A percentile compares a stretch with the other conserved stretches of the same genome.
phyloP scores from a whole-genome alignment of 2,888 invertebrate species.

The Agonopterix alstromeriana region DNA sequence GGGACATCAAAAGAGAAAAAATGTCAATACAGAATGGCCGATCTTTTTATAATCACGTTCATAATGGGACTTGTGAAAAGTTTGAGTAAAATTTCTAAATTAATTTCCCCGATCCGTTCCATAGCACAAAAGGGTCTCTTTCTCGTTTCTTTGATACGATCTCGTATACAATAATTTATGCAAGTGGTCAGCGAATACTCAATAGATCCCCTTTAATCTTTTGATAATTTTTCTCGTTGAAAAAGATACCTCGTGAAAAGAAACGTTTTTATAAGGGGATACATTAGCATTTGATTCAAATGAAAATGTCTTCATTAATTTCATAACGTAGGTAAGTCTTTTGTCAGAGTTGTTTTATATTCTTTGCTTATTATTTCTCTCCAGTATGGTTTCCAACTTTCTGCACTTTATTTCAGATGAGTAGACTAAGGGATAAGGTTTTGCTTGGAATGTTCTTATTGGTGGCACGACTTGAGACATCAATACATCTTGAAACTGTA shows the following conservation, averaged over 20 bases:
- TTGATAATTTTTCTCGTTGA: constrained; percentile 41
- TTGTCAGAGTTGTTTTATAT: too few relatives aligned
- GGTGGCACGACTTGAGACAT: too few relatives aligned
- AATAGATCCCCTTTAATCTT: constrained; percentile 51
- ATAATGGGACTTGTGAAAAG: constrained; percentile 33
- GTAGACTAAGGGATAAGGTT: too few relatives aligned
- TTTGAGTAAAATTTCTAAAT: constrained; percentile 51
- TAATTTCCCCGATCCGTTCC: constrained; percentile 61
- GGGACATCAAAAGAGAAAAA: constrained; percentile 50
- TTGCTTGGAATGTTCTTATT: too few relatives aligned
- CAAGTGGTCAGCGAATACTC: constrained; percentile 63
- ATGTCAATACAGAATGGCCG: constrained; percentile 47
- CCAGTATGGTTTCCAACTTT: too few relatives aligned
- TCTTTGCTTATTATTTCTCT: too few relatives aligned
- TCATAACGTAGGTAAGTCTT: not conserved
- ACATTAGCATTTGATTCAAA: constrained; percentile 2
- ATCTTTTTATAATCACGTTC: constrained; percentile 29
- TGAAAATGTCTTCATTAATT: constrained; percentile 4
- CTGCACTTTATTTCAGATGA: too few relatives aligned
- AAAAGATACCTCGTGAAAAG: constrained; percentile 15
- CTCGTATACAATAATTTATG: constrained; percentile 60
- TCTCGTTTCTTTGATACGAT: constrained; percentile 47
- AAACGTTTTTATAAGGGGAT: not conserved
- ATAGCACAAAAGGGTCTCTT: constrained; percentile 37
- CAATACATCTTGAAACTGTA: too few relatives aligned